Conservation (phyloP, 2,113 vertebrate genomes). For the Sebastes schlegelii region DNA sequence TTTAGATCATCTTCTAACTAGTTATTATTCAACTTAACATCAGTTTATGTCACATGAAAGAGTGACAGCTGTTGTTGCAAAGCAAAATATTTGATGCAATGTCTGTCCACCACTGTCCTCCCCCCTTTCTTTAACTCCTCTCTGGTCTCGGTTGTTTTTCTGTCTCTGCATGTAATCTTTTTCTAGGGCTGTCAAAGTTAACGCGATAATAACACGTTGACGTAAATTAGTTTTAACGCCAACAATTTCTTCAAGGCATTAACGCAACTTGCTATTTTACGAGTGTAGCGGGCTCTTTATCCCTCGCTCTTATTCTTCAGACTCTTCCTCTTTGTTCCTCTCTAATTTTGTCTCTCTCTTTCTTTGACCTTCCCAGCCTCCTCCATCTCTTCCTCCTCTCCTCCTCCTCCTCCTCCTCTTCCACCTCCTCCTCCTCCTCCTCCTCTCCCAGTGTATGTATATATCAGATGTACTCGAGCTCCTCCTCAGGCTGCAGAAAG, state of each 20-base stretch:
- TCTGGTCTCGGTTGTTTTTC: too few species aligned
- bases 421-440: background rate
- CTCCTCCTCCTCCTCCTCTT: background rate
- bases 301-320: background rate
- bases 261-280: too few species aligned
- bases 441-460: background rate
- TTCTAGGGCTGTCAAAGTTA: too few species aligned
- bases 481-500: constrained; percentile 38
- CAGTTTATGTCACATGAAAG: background rate
- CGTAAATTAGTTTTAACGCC: too few species aligned
- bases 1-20: background rate
- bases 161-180: too few species aligned
- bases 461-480: constrained; percentile 8
- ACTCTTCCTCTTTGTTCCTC: constrained; percentile 1
- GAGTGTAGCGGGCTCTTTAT: too few species aligned
- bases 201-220: too few species aligned
- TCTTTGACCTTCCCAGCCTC: background rate
- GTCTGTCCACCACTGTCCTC: background rate
- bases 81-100: background rate
- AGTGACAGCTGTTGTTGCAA: background rate
- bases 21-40: background rate
- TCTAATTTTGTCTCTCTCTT: background rate
- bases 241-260: too few species aligned
- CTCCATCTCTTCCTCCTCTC: background rate
- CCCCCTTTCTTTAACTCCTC: background rate